Evolutionary conservation across 1,140 invertebrate species (phyloP), one percentile per base, ranked within the genome.

Genomic region (Tyrophagus putrescentiae): DNA sequence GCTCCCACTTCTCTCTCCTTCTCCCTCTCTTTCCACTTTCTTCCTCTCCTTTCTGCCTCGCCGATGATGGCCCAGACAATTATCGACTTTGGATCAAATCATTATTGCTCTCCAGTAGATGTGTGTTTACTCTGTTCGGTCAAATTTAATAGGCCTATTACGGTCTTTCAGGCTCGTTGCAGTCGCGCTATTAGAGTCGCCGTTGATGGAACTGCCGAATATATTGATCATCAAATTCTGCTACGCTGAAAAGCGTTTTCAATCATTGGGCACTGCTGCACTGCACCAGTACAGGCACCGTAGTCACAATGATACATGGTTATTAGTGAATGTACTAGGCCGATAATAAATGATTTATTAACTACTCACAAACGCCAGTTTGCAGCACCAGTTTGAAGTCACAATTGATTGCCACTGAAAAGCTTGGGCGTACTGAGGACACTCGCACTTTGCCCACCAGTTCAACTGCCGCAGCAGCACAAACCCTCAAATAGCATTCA

Each of bases 271-370:
- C 18, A 7, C 7, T 48, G 7, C 45, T 21, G 31, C n/a, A n/a
- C n/a, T n/a, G n/a, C n/a, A n/a, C n/a, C n/a, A n/a, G n/a, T n/a
- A n/a, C n/a, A n/a, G n/a, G n/a, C n/a, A n/a, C n/a, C n/a, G n/a
- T n/a, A n/a, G n/a, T n/a, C n/a, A 39, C 36, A 39, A 39, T 39
- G 36, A 39, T 39, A 39, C 36, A 13, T 13, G 21, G 36, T 39
- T 39, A 39, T 39, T 39, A 39, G 36, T 39, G 36, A 13, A 13
- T 39, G 36, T 13, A 39, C 21, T 13, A 48, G 18, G 13, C 45
- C 45, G 45, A 21, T 48, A 48, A 48, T 48, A 48, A 48, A 48
- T 48, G 45, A 48, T 48, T 48, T 48, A 48, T 48, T 48, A 48
- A 48, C 45, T 29, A 29, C 18, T 48, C 45, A 39, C 36, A 39